These are phyloP conservation scores for Eustalomyia histrio DNA, from an alignment of 2,888 invertebrate species.

Conservation along the genomic window DNA sequence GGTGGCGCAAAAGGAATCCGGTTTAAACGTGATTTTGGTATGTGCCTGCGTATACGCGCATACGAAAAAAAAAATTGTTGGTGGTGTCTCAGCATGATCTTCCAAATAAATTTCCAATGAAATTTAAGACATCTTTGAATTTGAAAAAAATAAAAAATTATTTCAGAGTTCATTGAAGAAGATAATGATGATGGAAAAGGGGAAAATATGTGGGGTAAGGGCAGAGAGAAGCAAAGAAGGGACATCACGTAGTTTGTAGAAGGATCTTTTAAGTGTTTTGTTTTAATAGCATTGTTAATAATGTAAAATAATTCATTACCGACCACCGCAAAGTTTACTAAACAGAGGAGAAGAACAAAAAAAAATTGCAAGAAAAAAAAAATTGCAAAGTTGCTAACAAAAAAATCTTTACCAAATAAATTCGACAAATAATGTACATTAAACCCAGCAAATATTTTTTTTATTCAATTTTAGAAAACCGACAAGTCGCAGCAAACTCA, in stretches of 20 bases:
- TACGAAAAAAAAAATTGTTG: slow-evolving; percentile 40
- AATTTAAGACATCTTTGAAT: slow-evolving; percentile 60
- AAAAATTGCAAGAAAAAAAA: slow-evolving; percentile 30
- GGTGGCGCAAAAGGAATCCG: slow-evolving; percentile 65
- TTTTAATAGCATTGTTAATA: slow-evolving; percentile 65
- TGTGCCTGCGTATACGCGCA: slow-evolving; percentile 28
- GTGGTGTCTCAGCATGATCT: slow-evolving; percentile 60
- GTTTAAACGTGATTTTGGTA: slow-evolving; percentile 51
- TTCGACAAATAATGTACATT: slow-evolving; percentile 1
- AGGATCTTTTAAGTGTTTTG: slow-evolving; percentile 34
- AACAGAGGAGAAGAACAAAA: slow-evolving; percentile 19
- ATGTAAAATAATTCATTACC: slow-evolving; percentile 67
- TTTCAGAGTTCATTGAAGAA: slow-evolving; percentile 52
- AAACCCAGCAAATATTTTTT: slow-evolving; percentile 1
- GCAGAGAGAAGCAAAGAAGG: slow-evolving; percentile 39
- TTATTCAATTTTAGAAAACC: background rate
- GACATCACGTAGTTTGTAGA: slow-evolving; percentile 17
- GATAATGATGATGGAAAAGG: slow-evolving; percentile 42
- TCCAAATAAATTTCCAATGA: slow-evolving; percentile 63
- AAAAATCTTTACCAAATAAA: slow-evolving; percentile 26
- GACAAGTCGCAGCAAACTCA: too few relatives aligned
- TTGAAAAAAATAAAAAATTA: slow-evolving; percentile 36
- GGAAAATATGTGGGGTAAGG: background rate
- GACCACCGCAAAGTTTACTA: slow-evolving; percentile 65
- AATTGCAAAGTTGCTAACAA: slow-evolving; percentile 20